Evolutionary conservation across 92 coral and sea anemone genomes (phyloP).

Genomic region (Actinostola sp.): DNA sequence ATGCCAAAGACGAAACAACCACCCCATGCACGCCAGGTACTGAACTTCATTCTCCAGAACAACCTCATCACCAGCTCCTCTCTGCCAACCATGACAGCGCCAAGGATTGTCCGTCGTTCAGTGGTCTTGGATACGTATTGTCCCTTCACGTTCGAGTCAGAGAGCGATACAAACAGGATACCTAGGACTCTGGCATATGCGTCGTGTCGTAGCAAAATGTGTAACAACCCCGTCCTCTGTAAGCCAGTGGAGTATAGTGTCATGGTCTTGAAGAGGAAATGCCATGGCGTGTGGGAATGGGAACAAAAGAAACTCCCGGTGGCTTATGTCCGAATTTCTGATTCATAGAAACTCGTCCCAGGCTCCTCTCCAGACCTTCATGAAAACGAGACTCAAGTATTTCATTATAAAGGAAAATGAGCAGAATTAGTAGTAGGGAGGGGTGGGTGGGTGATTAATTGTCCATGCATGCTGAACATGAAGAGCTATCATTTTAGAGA

Average conservation of each 20-base stretch:
- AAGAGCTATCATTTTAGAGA: no score
- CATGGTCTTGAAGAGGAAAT: constrained; percentile 55
- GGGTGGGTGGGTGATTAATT: no score
- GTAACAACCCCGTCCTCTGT: constrained; percentile 36
- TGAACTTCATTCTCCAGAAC: constrained; percentile 14
- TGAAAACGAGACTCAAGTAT: no score
- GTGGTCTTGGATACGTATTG: constrained; percentile 1
- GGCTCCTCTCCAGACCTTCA: not conserved
- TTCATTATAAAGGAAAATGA: no score
- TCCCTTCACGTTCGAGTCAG: constrained; percentile 22
- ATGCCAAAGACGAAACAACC: constrained; percentile 4
- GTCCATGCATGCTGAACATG: no score
- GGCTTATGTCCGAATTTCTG: constrained; percentile 51
- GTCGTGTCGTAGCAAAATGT: constrained; percentile 23
- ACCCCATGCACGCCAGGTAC: constrained; percentile 3
- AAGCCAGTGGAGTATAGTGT: constrained; percentile 45
- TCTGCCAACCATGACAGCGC: not conserved
- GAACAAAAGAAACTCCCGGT: constrained; percentile 44
- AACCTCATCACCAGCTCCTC: constrained; percentile 30
- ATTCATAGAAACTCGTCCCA: not conserved
- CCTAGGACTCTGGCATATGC: constrained; percentile 53
- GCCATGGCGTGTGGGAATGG: constrained; percentile 75
- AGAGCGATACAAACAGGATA: constrained; percentile 3
- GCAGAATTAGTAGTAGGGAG: no score
- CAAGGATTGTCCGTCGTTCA: not conserved